phyloP scores from a whole-genome alignment of 2,797 vertebrate species.

The Poecilia gillii region DNA sequence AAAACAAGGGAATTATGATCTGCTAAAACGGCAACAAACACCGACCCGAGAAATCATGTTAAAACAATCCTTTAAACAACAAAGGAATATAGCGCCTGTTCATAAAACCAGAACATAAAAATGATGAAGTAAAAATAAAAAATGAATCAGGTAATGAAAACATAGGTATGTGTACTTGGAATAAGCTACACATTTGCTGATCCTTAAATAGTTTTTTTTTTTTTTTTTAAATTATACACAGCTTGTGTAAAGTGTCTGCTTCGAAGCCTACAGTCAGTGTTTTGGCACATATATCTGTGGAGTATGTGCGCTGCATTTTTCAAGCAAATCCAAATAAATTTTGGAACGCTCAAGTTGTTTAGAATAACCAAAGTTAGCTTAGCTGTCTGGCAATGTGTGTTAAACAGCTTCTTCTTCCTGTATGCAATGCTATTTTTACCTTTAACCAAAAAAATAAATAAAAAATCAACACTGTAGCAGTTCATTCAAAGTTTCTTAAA shows the following conservation, averaged over 20 bases:
- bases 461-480: slow-evolving; percentile 21
- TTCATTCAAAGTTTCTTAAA: slow-evolving; percentile 10
- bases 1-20: slow-evolving; percentile 8
- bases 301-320: slow-evolving; percentile 28
- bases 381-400: slow-evolving; percentile 20
- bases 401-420: slow-evolving; percentile 11
- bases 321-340: slow-evolving; percentile 28
- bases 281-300: slow-evolving; percentile 61
- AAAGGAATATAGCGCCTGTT: slow-evolving; percentile 77
- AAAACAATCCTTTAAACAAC: slow-evolving; percentile 44
- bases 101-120: slow-evolving; percentile 33
- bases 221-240: slow-evolving; percentile 15
- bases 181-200: slow-evolving; percentile 48
- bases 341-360: slow-evolving; percentile 22
- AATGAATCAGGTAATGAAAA: slow-evolving; percentile 17
- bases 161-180: slow-evolving; percentile 46
- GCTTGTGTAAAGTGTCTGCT: slow-evolving; percentile 17
- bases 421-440: slow-evolving; percentile 14
- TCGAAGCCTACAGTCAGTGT: slow-evolving; percentile 25
- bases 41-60: slow-evolving; percentile 7
- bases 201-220: slow-evolving; percentile 20
- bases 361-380: slow-evolving; percentile 14
- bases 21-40: slow-evolving; percentile 22
- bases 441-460: slow-evolving; percentile 9
- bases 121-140: slow-evolving; percentile 14